Evolutionary conservation across 2,113 vertebrate species (phyloP).

Genomic region (Mustela nigripes): DNA sequence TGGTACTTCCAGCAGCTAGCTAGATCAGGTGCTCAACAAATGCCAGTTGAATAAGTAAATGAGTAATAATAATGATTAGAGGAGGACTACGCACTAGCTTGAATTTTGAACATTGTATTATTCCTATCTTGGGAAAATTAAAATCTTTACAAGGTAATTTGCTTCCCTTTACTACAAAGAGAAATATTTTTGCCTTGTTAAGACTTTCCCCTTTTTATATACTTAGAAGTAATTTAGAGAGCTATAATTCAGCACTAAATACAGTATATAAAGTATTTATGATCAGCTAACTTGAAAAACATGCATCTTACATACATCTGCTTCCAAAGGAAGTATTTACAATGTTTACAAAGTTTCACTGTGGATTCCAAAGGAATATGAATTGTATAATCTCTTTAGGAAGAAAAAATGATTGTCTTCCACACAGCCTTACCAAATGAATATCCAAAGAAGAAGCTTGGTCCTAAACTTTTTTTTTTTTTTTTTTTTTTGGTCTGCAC

Average conservation of each 20-base stretch:
- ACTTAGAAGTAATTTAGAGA: conserved; percentile 59
- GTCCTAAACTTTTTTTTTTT: neutral
- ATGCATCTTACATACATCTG: conserved; percentile 9
- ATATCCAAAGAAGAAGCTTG: neutral
- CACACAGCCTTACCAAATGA: neutral
- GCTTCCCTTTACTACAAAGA: conserved; percentile 45
- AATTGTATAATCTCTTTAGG: neutral
- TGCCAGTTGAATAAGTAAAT: neutral
- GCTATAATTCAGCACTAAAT: conserved; percentile 56
- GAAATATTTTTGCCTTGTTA: conserved; percentile 33
- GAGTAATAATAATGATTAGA: neutral
- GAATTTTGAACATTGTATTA: neutral
- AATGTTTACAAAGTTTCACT: conserved; percentile 51
- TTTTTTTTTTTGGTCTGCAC: neutral
- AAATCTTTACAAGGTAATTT: conserved; percentile 59
- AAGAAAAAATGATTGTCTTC: neutral
- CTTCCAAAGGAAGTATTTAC: conserved; percentile 39
- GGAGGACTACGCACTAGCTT: neutral
- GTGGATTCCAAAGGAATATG: neutral
- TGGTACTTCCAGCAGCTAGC: neutral
- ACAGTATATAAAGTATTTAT: conserved; percentile 57
- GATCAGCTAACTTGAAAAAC: conserved; percentile 47
- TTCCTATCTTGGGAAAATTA: conserved; percentile 56
- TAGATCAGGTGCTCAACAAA: neutral
- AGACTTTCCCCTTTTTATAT: neutral